Base-by-base conservation (phyloP, 2,113 vertebrate species). In the Cervus canadensis region DNA sequence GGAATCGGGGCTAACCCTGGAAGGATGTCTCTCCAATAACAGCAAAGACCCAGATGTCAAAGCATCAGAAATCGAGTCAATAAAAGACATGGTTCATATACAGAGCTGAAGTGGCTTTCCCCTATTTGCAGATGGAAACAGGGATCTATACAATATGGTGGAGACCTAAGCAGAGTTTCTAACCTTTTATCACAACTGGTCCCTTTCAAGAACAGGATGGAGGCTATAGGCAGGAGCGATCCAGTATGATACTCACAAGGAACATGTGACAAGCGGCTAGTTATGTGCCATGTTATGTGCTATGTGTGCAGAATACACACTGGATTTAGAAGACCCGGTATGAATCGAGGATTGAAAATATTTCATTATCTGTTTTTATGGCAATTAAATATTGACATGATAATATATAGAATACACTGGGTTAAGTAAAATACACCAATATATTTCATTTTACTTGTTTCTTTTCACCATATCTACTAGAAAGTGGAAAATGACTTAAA, bases 101-200 rank as follows among this genome's bases (percentile, higher is more conserved):
- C 45, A 36, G 57, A 30, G n/a, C 10, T 23, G 28, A 62, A 45
- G 43, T 10, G 16, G 56, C 10, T 59, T 10, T 7, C 50, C 19
- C 23, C n/a, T 28, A 28, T 56, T 43, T 67, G 48, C 52, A 81
- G 30, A 19, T 16, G 64, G 71, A 81, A 36, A 48, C 40, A 1
- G 30, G 85, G 12, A 21, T 26, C 33, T 57, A 3, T 45, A 5
- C 57, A 8, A 1, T 3, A 71, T 0, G 6, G 15, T 1, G 0
- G 62, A 40, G 12, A 16, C 54, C 15, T 23, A 16, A 26, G 71
- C 71, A 74, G 59, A 19, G 30, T 52, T 30, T 26, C 13, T 54
- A 16, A 76, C 11, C 9, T 93, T 57, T 56, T 4, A 19, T 50
- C 57, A 16, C 13, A 16, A 16, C 60, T 25, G 6, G 48, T 83